Evolutionary conservation across 2,888 invertebrate species (phyloP), one percentile per base, ranked within the genome.

Genomic region (Platynereis dumerilii): DNA sequence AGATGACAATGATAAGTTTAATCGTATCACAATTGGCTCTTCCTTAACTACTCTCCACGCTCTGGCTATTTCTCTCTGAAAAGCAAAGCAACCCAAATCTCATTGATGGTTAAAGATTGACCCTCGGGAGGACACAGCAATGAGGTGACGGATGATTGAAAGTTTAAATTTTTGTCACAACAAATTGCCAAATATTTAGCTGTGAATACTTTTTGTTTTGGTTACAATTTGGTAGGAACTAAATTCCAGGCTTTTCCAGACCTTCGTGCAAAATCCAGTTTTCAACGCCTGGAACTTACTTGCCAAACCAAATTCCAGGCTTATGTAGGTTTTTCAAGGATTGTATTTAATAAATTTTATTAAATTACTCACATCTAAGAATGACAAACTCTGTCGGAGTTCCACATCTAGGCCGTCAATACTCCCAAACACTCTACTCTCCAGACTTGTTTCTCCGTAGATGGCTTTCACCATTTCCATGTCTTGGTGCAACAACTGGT

Each of bases 321-420:
- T n/a, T n/a, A n/a, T n/a, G n/a, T n/a, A n/a, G n/a, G n/a, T n/a
- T n/a, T n/a, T n/a, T n/a, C n/a, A n/a, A n/a, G n/a, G n/a, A n/a
- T n/a, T n/a, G n/a, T n/a, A n/a, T n/a, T n/a, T n/a, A n/a, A n/a
- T n/a, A n/a, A n/a, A n/a, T n/a, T n/a, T n/a, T n/a, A n/a, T n/a
- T n/a, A n/a, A n/a, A n/a, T n/a, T 2, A 69, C 70, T 71, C 65
- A 74, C 74, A 64, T 72, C 72, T 15, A 75, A 56, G 55, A 73
- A 73, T n/a, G 62, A 63, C 53, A 75, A 57, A 24, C 70, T 71
- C 44, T 76, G 70, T 20, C 73, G 72, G 7, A 79, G 69, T 58
- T 78, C 78, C 15, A 78, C 71, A 64, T 79, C 79, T 44, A 79
- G 74, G 64, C 77, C 77, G 67, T 78, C 76, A 26, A 79, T 76